Evolutionary conservation across 2,888 invertebrate species (phyloP).

Genomic region (Tetranychus truncatus): DNA sequence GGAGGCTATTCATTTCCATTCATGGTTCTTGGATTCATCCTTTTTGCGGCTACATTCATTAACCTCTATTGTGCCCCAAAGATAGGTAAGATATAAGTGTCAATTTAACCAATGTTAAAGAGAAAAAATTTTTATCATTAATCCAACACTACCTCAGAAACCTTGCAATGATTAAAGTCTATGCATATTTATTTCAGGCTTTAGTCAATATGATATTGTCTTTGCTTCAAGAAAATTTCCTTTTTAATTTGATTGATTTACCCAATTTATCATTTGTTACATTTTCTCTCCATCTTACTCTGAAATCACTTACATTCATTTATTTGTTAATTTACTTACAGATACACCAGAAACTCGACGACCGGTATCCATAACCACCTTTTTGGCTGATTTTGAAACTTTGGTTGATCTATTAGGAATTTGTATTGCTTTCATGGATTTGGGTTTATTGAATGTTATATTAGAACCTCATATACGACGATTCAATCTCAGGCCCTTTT

Average conservation of each 20-base stretch:
- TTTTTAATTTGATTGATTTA: too few relatives aligned
- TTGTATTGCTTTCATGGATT: not conserved
- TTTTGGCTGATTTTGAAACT: not conserved
- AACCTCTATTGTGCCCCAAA: not conserved
- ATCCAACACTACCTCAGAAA: too few relatives aligned
- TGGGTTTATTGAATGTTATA: slow-evolving; percentile 44
- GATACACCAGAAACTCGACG: not conserved
- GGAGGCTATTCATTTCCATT: slow-evolving; percentile 58
- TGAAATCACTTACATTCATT: too few relatives aligned
- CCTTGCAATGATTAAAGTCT: not conserved
- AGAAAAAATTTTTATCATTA: too few relatives aligned
- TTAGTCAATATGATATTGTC: not conserved
- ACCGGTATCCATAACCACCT: not conserved
- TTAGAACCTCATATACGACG: slow-evolving; percentile 62
- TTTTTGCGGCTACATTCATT: slow-evolving; percentile 45
- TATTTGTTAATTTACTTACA: not conserved
- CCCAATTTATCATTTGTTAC: too few relatives aligned
- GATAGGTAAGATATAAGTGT: not conserved
- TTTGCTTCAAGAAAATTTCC: too few relatives aligned
- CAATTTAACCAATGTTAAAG: too few relatives aligned
- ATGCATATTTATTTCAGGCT: not conserved
- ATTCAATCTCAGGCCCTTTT: slow-evolving; percentile 43
- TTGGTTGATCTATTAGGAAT: not conserved
- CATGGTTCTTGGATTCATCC: slow-evolving; percentile 51
- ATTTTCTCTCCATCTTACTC: too few relatives aligned